Conservation (phyloP, 2,888 invertebrate genomes). For the Sinhomidia bicolor region DNA sequence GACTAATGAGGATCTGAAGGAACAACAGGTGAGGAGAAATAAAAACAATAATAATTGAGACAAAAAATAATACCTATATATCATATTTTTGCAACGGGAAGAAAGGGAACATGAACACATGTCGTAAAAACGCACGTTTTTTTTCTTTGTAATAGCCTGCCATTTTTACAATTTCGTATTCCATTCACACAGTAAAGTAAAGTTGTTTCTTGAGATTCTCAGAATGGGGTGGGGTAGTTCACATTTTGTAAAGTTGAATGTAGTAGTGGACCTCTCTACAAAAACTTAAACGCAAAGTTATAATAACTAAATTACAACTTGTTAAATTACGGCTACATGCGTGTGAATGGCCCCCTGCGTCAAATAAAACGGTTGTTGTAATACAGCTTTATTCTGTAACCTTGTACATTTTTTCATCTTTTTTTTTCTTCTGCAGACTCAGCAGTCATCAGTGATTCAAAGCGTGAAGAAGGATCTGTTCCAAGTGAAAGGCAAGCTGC, state of each 20-base stretch:
- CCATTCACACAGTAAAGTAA: neutral
- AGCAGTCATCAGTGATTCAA: slow-evolving; percentile 68
- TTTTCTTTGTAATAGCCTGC: neutral
- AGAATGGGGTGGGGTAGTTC: neutral
- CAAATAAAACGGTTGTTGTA: no score
- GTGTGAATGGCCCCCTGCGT: no score
- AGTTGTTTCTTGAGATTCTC: neutral
- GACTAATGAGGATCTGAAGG: slow-evolving; percentile 75
- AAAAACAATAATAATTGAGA: neutral
- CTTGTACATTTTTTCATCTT: neutral
- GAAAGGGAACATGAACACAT: neutral
- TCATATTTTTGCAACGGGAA: neutral
- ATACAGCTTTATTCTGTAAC: no score
- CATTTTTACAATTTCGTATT: neutral
- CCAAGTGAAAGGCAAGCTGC: slow-evolving; percentile 63
- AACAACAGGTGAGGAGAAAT: slow-evolving; percentile 76
- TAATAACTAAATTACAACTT: no score
- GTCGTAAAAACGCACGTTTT: neutral
- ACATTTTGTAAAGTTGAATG: neutral
- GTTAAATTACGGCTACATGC: no score
- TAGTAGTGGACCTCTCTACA: no score
- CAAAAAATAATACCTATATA: neutral
- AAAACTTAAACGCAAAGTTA: no score
- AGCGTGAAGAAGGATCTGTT: slow-evolving; percentile 74
- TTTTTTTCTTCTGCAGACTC: slow-evolving; percentile 63